A percentile compares a stretch with the other conserved stretches of the same genome.
Evolutionary conservation across 2,797 vertebrate genomes (phyloP).

Genomic region (Galaxias olidus): DNA sequence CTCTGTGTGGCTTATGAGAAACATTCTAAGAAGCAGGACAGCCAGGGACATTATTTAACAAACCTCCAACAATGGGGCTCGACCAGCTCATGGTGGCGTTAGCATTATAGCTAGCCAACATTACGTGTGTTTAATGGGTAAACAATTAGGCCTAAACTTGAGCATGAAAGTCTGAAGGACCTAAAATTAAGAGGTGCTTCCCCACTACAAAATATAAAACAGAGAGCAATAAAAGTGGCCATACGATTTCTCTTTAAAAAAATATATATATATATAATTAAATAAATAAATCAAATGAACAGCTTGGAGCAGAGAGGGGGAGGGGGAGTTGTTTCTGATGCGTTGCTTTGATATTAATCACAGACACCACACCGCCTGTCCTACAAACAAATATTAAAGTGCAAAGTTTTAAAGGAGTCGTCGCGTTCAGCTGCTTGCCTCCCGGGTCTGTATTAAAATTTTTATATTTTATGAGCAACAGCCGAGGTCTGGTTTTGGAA

Average conservation of each 20-base stretch:
- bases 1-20: constrained; percentile 28
- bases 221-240: too few relatives aligned
- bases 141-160: too few relatives aligned
- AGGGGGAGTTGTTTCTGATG: constrained; percentile 12
- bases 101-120: too few relatives aligned
- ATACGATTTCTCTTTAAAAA: too few relatives aligned
- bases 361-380: constrained; percentile 10
- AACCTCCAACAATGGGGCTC: background rate
- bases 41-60: background rate
- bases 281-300: constrained; percentile 11
- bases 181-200: too few relatives aligned
- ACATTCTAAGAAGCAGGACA: constrained; percentile 43
- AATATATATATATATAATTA: too few relatives aligned
- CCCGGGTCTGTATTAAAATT: constrained; percentile 16
- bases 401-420: background rate
- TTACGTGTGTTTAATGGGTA: too few relatives aligned
- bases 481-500: constrained; percentile 54
- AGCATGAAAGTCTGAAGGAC: too few relatives aligned
- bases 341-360: constrained; percentile 40
- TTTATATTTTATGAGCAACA: constrained; percentile 66
- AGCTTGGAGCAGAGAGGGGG: constrained; percentile 6
- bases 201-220: too few relatives aligned
- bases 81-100: too few relatives aligned
- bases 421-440: constrained; percentile 12
- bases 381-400: constrained; percentile 15